phyloP scores from a whole-genome alignment of 2,888 invertebrate genomes.

The Temnothorax unifasciatus region DNA sequence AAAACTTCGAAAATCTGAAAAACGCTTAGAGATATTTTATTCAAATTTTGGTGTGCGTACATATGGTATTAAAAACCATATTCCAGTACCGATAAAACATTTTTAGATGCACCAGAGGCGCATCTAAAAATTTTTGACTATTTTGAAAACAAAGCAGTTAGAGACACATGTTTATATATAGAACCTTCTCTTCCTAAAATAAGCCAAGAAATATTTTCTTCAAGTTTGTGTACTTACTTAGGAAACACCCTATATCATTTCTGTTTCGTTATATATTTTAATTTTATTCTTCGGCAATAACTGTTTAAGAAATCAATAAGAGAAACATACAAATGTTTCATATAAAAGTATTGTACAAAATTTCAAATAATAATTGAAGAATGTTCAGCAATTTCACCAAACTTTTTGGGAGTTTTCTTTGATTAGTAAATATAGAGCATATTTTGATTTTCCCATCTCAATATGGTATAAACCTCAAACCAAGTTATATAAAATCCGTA shows the following conservation, averaged over 20 bases:
- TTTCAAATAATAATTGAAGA: not conserved
- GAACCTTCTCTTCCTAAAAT: no score
- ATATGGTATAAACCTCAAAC: conserved; percentile 9
- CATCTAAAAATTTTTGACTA: no score
- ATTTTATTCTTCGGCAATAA: not conserved
- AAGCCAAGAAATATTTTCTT: no score
- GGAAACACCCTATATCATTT: not conserved
- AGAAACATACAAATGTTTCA: not conserved
- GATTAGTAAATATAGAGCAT: not conserved
- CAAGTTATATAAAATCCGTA: conserved; percentile 40
- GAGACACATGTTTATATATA: no score
- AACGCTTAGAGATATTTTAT: no score
- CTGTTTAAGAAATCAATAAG: not conserved
- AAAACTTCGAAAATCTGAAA: no score
- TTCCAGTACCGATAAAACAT: no score
- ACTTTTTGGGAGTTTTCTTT: not conserved
- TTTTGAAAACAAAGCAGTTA: no score
- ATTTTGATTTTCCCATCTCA: not conserved
- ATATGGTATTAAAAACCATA: no score
- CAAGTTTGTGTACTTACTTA: no score
- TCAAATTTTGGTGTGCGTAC: no score
- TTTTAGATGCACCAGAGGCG: no score
- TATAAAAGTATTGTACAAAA: not conserved
- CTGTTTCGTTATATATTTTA: not conserved
- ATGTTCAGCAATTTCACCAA: not conserved